Base-by-base conservation (phyloP, 92 coral and sea anemone genomes). In the Siderastrea siderea region DNA sequence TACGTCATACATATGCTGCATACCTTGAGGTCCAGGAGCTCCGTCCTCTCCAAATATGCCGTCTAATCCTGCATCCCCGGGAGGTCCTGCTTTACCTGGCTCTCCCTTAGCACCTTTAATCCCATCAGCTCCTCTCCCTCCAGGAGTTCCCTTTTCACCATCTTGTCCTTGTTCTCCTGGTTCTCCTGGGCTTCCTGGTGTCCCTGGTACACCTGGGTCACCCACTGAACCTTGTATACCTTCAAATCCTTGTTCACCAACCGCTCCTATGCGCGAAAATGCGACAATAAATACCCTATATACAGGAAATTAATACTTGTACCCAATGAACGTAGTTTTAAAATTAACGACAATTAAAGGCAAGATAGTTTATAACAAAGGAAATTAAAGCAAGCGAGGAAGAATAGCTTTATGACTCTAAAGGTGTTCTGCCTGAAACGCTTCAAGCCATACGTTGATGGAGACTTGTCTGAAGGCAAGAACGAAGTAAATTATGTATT, bases 131-230 rank as follows among this genome's bases (percentile, higher is more conserved):
- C 96, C 96, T 10, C 54, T 50, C 38, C 5, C 66, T 16, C 97
- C 95, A 47, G 54, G 16, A 0, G 45, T 68, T 57, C 95, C 96
- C 66, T 53, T 72, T 14, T 63, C 92, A 19, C 95, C 96, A 51
- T 16, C 71, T 15, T 51, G 46, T 59, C 95, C 95, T 5, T 47
- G 44, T 38, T 61, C 75, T 47, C 95, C 95, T 45, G 44, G 13
- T 0, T 78, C 46, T 43, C 96, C 96, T 53, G 71, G 45, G 15
- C 11, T 38, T 16, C 96, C 96, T 48, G 54, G 46, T 16, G 3
- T 44, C 14, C 89, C 89, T 52, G 46, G 46, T 44, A 44, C 48
- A 69, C 90, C 90, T 59, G 38, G 71, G 2, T 66, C 70, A 38
- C 90, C 90, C 12, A 12, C n/a, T 11, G 1, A 45, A 11, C 89